phyloP scores from a whole-genome alignment of 2,888 invertebrate species.

The Petrophora chlorosata region DNA sequence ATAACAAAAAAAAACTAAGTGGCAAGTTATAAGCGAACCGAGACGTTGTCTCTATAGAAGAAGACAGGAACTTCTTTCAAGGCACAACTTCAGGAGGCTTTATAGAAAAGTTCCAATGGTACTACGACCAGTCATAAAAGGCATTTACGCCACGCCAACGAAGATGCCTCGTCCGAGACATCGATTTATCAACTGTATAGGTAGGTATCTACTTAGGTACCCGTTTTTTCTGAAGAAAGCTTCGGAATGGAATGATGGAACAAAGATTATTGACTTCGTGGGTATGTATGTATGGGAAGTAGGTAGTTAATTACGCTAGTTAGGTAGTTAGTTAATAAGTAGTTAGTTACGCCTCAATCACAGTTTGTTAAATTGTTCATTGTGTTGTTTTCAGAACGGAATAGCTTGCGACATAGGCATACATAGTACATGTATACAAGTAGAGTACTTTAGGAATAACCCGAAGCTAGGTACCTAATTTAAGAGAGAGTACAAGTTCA shows the following conservation, averaged over 20 bases:
- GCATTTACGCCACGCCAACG: constrained; percentile 2
- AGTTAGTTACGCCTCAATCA: too few species aligned
- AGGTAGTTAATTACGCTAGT: too few species aligned
- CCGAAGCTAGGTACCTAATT: too few species aligned
- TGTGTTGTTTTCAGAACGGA: too few species aligned
- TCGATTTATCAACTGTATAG: constrained; percentile 1
- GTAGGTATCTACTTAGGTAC: neutral
- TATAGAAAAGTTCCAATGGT: neutral
- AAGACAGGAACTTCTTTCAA: neutral
- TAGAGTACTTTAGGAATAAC: too few species aligned
- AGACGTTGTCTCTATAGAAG: neutral
- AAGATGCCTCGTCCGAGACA: constrained; percentile 2
- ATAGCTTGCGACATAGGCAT: too few species aligned
- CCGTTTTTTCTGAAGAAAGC: neutral
- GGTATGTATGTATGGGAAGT: too few species aligned
- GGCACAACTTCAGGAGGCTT: constrained; percentile 1
- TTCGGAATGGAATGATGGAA: neutral
- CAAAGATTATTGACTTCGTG: too few species aligned
- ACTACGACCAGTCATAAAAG: constrained; percentile 12
- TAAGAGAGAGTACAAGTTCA: too few species aligned
- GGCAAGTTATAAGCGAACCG: neutral
- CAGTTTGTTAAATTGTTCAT: too few species aligned
- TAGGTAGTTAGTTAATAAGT: too few species aligned
- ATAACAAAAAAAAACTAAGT: neutral
- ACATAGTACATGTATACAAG: too few species aligned